These are phyloP conservation scores for Enteromius radiatus DNA, from an alignment of 2,797 vertebrate genomes.

Conservation along the genomic window DNA sequence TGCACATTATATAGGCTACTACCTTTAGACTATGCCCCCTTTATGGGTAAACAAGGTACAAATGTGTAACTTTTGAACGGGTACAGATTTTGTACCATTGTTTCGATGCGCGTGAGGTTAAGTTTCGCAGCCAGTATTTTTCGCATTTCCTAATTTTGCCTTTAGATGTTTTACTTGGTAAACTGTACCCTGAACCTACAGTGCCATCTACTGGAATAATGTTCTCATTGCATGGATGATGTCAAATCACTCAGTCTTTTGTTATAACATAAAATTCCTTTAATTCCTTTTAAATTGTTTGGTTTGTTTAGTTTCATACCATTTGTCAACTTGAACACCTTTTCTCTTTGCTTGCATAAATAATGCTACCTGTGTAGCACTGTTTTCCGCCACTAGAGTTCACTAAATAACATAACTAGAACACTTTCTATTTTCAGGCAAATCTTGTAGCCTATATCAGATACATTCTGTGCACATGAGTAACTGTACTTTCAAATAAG, in stretches of 20 bases:
- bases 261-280: too few relatives aligned
- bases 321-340: neutral
- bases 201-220: conserved; percentile 37
- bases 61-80: neutral
- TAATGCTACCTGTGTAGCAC: neutral
- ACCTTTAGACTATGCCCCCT: neutral
- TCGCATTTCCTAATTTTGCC: neutral
- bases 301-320: neutral
- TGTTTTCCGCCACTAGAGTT: conserved; percentile 53
- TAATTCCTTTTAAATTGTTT: neutral
- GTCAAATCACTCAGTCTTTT: neutral
- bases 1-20: neutral
- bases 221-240: neutral
- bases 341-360: neutral
- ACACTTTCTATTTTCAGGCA: neutral
- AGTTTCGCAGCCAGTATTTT: neutral
- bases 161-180: neutral
- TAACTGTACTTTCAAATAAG: neutral
- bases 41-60: neutral
- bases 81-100: neutral
- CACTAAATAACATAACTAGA: conserved; percentile 40
- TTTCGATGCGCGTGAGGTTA: too few relatives aligned
- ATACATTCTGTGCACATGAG: neutral
- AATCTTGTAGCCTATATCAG: neutral
- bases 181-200: neutral